Base-by-base conservation (phyloP, 2,797 vertebrate genomes). In the Clarias fuscus region DNA sequence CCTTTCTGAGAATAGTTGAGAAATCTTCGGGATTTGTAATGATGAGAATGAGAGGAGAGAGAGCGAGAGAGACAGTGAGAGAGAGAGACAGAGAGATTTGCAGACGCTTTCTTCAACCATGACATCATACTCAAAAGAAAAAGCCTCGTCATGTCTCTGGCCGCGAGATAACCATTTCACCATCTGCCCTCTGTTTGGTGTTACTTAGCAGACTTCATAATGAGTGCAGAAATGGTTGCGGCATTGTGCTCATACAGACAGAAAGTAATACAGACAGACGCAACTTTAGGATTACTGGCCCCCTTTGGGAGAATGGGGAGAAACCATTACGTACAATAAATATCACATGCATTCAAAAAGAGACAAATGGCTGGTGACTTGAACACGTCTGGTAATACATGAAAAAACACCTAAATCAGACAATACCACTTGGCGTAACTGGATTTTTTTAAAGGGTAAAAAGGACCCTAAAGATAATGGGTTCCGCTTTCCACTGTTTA, bases 1-100 rank as follows among this genome's bases (percentile, higher is more conserved):
- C 53, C 68, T 87, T 86, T 77, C 18, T 76, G 85, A 88, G 87
- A 89, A 76, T 48, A 85, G 80, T 89, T 83, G 84, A 85, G 89
- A 83, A 89, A 89, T 64, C 59, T 30, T 73, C 24, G 79, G 79
- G 79, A 37, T 83, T 67, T 82, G 33, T 86, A 80, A 59, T 67
- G 72, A 43, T 64, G 40, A 33, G 70, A 82, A 78, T 59, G 33
- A 79, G 24, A 56, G 71, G 5, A 40, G 18, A 22, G 68, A 40
- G 33, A 40, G 68, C 3, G 6, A 37, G 15, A 70, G 65, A 65
- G 27, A 68, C 1, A 33, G 65, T 4, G 71, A 48, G 22, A 58
- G 7, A 61, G 56, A 78, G 27, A 78, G 18, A 78, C 18, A 78
- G 56, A 78, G 76, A 78, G 76, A 61, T 17, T 58, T 20, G 15